Evolutionary conservation across 2,113 vertebrate species (phyloP).

Genomic region (Catagonus wagneri): DNA sequence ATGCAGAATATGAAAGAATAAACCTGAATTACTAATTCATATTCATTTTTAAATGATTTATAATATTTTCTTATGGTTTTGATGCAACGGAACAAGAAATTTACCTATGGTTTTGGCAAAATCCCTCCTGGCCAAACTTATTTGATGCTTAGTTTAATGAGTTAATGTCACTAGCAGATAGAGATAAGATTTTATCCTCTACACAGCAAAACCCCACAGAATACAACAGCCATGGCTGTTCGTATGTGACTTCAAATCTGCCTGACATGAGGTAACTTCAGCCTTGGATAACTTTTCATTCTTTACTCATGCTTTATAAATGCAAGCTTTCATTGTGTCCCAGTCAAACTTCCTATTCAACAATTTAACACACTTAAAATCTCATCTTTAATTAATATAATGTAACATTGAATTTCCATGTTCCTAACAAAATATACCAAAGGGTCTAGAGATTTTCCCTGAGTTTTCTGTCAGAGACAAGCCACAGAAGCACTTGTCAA

Average conservation of each 20-base stretch:
- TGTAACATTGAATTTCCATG: neutral
- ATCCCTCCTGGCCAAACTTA: slow-evolving; percentile 16
- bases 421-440: neutral
- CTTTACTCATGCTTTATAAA: slow-evolving; percentile 29
- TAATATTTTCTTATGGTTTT: neutral
- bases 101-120: neutral
- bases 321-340: neutral
- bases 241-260: neutral
- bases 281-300: neutral
- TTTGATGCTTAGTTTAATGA: slow-evolving; percentile 13
- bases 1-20: neutral
- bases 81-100: neutral
- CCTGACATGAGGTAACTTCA: neutral
- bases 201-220: neutral
- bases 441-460: neutral
- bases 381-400: slow-evolving; percentile 49
- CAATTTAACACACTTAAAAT: slow-evolving; percentile 23
- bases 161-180: neutral
- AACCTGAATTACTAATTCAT: neutral
- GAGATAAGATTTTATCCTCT: neutral
- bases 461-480: slow-evolving; percentile 20
- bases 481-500: neutral
- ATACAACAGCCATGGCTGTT: no score
- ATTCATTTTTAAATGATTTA: slow-evolving; percentile 31
- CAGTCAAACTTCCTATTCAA: slow-evolving; percentile 3